These are phyloP conservation scores for Astropecten irregularis DNA, from an alignment of 53 echinoderm and acorn worm genomes.

Conservation along the genomic window DNA sequence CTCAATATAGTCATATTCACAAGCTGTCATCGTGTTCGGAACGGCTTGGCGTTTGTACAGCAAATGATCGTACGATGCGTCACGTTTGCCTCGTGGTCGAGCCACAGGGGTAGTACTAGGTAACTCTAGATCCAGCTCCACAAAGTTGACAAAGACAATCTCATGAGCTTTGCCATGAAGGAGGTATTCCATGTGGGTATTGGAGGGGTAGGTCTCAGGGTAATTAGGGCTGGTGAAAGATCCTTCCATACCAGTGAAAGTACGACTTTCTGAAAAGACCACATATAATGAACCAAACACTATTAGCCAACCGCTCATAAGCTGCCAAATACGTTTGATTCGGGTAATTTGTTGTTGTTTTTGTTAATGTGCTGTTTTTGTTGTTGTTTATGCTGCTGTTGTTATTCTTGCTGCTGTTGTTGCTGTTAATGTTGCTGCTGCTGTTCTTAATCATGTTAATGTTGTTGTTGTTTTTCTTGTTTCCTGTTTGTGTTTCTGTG, in stretches of 20 bases:
- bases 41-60: slow-evolving; percentile 36
- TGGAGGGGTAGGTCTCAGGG: slow-evolving; percentile 56
- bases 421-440: too few relatives aligned
- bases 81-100: not conserved
- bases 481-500: too few relatives aligned
- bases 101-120: slow-evolving; percentile 11
- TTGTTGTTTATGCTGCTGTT: too few relatives aligned
- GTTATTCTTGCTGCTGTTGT: too few relatives aligned
- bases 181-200: slow-evolving; percentile 57
- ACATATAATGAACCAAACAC: not conserved
- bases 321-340: too few relatives aligned
- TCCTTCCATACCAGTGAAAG: slow-evolving; percentile 42
- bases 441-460: too few relatives aligned
- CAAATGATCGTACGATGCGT: not conserved
- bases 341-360: too few relatives aligned
- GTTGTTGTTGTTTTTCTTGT: too few relatives aligned
- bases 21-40: not conserved
- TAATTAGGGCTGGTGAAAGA: slow-evolving; percentile 65
- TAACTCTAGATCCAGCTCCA: slow-evolving; percentile 29
- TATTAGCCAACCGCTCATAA: too few relatives aligned
- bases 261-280: slow-evolving; percentile 45
- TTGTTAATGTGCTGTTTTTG: too few relatives aligned
- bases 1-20: slow-evolving; percentile 45
- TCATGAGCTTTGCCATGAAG: slow-evolving; percentile 69
- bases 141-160: slow-evolving; percentile 64